These are phyloP conservation scores for Epizoanthus scotinus DNA, from an alignment of 92 coral and sea anemone species.

Conservation along the genomic window DNA sequence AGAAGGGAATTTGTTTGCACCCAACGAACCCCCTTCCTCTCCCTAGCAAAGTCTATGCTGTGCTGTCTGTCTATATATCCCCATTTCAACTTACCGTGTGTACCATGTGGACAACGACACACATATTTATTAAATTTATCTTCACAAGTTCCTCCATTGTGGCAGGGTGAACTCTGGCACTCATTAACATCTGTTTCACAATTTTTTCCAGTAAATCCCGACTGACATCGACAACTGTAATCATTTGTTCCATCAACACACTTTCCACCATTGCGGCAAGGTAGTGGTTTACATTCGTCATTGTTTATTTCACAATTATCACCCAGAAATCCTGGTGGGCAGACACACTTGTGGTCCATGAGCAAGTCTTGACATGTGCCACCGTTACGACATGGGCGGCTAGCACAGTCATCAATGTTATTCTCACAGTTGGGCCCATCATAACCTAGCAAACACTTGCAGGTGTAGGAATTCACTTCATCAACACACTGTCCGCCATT, in stretches of 20 bases:
- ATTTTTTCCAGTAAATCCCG: slow-evolving; percentile 70
- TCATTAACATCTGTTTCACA: slow-evolving; percentile 67
- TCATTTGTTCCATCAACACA: slow-evolving; percentile 75
- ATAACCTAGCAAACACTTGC: slow-evolving; percentile 65
- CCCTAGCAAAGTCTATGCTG: too few relatives aligned
- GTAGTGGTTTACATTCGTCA: slow-evolving; percentile 60
- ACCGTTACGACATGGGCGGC: slow-evolving; percentile 63
- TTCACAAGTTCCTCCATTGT: slow-evolving; percentile 70
- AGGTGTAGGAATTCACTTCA: slow-evolving; percentile 47
- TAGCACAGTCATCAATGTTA: slow-evolving; percentile 69
- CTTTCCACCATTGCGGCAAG: slow-evolving; percentile 68
- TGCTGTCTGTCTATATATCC: too few relatives aligned
- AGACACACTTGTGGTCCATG: slow-evolving; percentile 56
- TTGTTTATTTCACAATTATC: slow-evolving; percentile 54
- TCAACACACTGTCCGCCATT: slow-evolving; percentile 82
- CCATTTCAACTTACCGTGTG: slow-evolving; percentile 60
- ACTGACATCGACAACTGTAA: slow-evolving; percentile 63
- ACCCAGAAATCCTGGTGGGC: slow-evolving; percentile 69
- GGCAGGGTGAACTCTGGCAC: slow-evolving; percentile 74
- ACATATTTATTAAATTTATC: slow-evolving; percentile 65
- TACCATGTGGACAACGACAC: slow-evolving; percentile 70
- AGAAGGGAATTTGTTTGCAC: too few relatives aligned
- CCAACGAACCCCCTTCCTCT: too few relatives aligned
- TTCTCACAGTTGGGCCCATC: slow-evolving; percentile 69
- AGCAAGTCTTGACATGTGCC: slow-evolving; percentile 71